Base-by-base conservation (phyloP, 2,113 vertebrate species). In the Neolamprologus hecqui region DNA sequence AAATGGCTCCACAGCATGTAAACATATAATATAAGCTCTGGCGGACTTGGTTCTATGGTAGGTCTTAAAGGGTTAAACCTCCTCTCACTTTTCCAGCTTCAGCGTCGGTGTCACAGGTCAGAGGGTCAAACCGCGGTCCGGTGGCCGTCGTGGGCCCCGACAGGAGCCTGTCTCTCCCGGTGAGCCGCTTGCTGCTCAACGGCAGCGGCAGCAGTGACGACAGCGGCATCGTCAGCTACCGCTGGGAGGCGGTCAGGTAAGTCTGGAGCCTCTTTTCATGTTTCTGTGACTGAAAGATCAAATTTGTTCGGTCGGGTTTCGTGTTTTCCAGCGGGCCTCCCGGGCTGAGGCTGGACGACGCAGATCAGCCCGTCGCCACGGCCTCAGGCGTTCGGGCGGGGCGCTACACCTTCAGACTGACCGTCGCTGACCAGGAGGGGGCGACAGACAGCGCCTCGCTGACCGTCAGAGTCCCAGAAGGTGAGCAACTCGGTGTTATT, bases 161-260 rank as follows among this genome's bases (percentile, higher is more conserved):
- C 93, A 96, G 96, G 86, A 96, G 96, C 89, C 80, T 98, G 85
- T 89, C 92, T 9, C 97, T 97, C 28, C 98, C 98, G 0, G 93
- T 97, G 79, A 94, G 91, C 94, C 96, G 94, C 81, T 68, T 96
- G 40, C 90, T 54, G 3, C 92, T 98, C 63, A 96, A 99, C 31
- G 97, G 98, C 90, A 97, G 96, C 82, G 80, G 89, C 83, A 98
- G 97, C 95, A 96, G 89, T 1, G 98, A 97, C n/a, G 97, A 97
- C 92, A 94, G 90, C 4, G 96, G 95, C 88, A 92, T 98, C 60
- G 85, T 94, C 90, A 97, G 97, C 97, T 98, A 96, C 90, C 92
- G 26, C 60, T 86, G 45, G 92, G 87, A 93, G 33, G 31, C 23
- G 17, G 7, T 91, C 70, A 93, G 94, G 94, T 94, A 28, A 7